Base-by-base conservation (phyloP, 2,113 vertebrate species). In the Pachycephala philippinensis region DNA sequence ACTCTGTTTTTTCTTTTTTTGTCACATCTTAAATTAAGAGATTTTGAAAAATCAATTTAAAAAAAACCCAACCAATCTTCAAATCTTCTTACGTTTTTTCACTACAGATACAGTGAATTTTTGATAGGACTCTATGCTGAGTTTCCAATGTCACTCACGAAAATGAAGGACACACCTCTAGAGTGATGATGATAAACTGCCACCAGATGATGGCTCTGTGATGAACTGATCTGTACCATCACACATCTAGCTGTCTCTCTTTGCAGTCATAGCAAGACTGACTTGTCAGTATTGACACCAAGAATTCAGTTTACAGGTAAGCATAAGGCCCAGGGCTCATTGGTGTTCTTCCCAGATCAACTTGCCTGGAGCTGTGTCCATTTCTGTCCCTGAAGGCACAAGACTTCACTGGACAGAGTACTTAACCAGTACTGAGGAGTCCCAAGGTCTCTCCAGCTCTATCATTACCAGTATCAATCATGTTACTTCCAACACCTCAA, bases 1-100 rank as follows among this genome's bases (percentile, higher is more conserved):
- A 81, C 31, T 89, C 27, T 87, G 57, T 94, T 92, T 91, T 95
- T 92, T 91, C 57, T 89, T 80, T 77, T 75, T 60, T 57, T 92
- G 56, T 86, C 66, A 31, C 33, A 75, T 85, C 40, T 87, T 59
- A 39, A 64, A 94, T 75, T 23, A 69, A 69, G 68, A 97, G 45
- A 81, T 92, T 95, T 70, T 40, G 76, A 90, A 84, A 93, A 82
- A 87, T 26, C n/a, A 87, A 77, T 74, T 82, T 82, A 1, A 17
- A 63, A 61, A 72, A 74, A 84, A 13, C 0, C 3, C 14, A 54
- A 33, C 5, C 19, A 42, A 31, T 71, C 18, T 83, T 44, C 27
- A 79, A 39, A 76, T 79, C 35, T 72, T 76, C 42, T 65, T 28
- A 19, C 28, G 8, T 49, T 61, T 78, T 63, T 53, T 78, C 59